Evolutionary conservation across 1,140 invertebrate species (phyloP), one percentile per base, ranked within the genome.

Genomic region (Riptortus pedestris): DNA sequence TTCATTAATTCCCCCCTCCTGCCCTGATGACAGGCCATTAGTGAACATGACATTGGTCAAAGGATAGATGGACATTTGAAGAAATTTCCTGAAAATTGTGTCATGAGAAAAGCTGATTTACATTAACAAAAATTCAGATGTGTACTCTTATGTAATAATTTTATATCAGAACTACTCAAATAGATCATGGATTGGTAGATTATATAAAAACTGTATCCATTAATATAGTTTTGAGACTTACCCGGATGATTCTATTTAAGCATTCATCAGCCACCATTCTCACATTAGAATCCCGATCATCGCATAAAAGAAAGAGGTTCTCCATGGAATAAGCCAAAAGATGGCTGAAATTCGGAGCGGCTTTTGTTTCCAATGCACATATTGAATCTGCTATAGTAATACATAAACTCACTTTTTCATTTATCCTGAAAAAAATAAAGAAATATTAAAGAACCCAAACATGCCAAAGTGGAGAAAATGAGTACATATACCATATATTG

Each of bases 211-310:
- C 43, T 47, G 22, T 48, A 57, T 16, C 3, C 29, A 9, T 48
- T 24, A 45, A 16, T 11, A n/a, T 33, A 60, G 9, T 52, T 52
- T 7, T 38, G 31, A 38, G 18, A 51, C 16, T 59, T 59, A 59
- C 85, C 74, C 86, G 82, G 69, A 89, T 86, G 63, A 88, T 85
- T 74, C 81, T 82, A 71, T 89, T 90, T 0, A 91, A 76, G 71
- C 85, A 87, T 75, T 91, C 88, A 74, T 90, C 86, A 31, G 87
- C 86, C 51, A 85, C 81, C 75, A 87, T 85, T 57, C 87, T 76
- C 24, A 90, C 80, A 74, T 89, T 85, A n/a, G 86, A 80, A 71
- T 90, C 86, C 1, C 78, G 69, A 74, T 91, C 88, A 77, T 90
- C 84, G 71, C 85, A 87, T 33, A 88, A 76, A 2, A 77, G 73